Evolutionary conservation across 1,140 invertebrate species (phyloP), one percentile per base, ranked within the genome.

Genomic region (Drosophila gunungcola): DNA sequence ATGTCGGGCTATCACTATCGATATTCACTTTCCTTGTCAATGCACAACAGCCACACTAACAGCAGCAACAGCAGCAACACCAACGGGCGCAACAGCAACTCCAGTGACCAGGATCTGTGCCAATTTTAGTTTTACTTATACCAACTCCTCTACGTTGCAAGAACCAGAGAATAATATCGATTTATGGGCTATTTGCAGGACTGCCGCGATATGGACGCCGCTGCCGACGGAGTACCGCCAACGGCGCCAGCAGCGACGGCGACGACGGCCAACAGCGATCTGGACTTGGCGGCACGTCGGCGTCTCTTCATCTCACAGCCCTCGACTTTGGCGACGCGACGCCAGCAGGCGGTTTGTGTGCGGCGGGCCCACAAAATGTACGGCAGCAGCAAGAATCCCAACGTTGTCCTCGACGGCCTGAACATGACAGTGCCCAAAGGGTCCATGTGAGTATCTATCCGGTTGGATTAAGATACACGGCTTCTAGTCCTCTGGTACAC

Each of bases 391-490:
- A 97, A 95, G 54, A 97, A 96, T 88, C 96, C 96, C n/a, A 96
- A 97, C 75, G 93, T 97, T 38, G 96, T 98, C 7, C 93, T 98
- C 16, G 96, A 96, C 86, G 95, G 97, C 32, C 94, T 98, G 29
- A 97, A 97, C 83, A 97, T 98, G 96, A 97, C 96, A 12, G 97
- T 98, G 12, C 95, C 96, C 45, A 97, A 97, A 91, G 97, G 97
- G 55, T 95, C 96, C 43, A 98, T 98, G 97, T 98, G 94, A 96
- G 96, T 96, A 68, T 32, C 52, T n/a, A 45, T 43, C 29, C 7
- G 45, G 3, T 32, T 39, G n/a, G 25, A 32, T 36, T 65, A 32
- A 46, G 58, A 46, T 27, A 29, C 29, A 36, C 13, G 38, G 29
- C 7, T 9, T 39, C 3, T 34, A 6, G 13, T 2, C 16, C 11